A percentile compares a stretch with the other conserved stretches of the same genome.
Conservation (phyloP, 1,140 invertebrate genomes). For the Caenorhabditis latens region DNA sequence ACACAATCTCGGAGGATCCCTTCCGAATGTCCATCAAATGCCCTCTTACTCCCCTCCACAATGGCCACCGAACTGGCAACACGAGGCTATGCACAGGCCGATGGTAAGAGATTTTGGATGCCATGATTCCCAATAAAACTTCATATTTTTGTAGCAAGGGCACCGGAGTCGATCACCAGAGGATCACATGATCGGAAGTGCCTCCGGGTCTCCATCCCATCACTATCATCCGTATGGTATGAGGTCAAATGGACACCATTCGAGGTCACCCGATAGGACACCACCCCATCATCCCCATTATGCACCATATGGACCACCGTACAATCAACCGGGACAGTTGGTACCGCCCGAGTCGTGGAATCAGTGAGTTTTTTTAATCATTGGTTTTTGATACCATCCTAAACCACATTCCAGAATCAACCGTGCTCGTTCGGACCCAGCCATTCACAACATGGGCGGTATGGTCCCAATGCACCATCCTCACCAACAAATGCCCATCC, state of each 20-base stretch:
- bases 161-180: slow-evolving; percentile 44
- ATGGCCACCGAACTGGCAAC: slow-evolving; percentile 49
- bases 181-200: slow-evolving; percentile 43
- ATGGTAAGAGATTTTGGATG: not conserved
- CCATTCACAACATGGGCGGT: slow-evolving; percentile 55
- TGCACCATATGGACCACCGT: slow-evolving; percentile 35
- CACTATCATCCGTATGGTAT: slow-evolving; percentile 60
- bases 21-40: slow-evolving; percentile 59
- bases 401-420: slow-evolving; percentile 46
- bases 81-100: not conserved
- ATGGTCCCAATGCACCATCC: slow-evolving; percentile 20
- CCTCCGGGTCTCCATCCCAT: slow-evolving; percentile 20
- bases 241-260: not conserved
- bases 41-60: slow-evolving; percentile 43
- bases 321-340: slow-evolving; percentile 20
- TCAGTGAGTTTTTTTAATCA: slow-evolving; percentile 49
- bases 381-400: not conserved
- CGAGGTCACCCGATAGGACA: slow-evolving; percentile 41
- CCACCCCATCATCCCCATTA: slow-evolving; percentile 51
- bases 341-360: slow-evolving; percentile 41
- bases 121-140: not conserved
- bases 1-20: slow-evolving; percentile 55
- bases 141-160: not conserved
- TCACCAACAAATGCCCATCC: not conserved
- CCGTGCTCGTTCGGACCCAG: slow-evolving; percentile 59